These are phyloP conservation scores for Plebejus anna DNA, from an alignment of 2,888 invertebrate genomes.

Conservation along the genomic window DNA sequence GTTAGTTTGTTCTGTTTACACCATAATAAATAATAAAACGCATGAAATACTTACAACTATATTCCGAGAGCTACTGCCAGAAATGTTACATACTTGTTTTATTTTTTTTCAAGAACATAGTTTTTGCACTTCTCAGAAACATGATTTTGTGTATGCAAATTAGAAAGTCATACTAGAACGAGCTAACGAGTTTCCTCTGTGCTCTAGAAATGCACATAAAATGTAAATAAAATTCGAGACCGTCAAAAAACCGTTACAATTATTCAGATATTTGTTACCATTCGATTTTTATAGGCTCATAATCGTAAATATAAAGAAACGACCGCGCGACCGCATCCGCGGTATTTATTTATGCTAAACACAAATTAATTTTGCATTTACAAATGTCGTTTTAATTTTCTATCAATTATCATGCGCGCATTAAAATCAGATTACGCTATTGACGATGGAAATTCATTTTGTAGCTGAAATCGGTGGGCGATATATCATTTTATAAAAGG, in stretches of 20 bases:
- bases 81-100: neutral
- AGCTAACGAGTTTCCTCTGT: slow-evolving; percentile 12
- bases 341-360: slow-evolving; percentile 57
- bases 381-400: slow-evolving; percentile 65
- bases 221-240: slow-evolving; percentile 18
- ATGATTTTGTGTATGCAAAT: neutral
- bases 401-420: slow-evolving; percentile 57
- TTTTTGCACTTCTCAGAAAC: neutral
- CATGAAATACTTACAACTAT: slow-evolving; percentile 39
- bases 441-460: slow-evolving; percentile 39
- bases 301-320: slow-evolving; percentile 42
- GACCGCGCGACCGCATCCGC: slow-evolving; percentile 55
- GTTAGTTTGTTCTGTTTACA: slow-evolving; percentile 77
- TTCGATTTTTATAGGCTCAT: slow-evolving; percentile 33
- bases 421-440: slow-evolving; percentile 42
- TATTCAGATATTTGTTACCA: slow-evolving; percentile 19
- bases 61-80: slow-evolving; percentile 10
- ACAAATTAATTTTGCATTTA: slow-evolving; percentile 52
- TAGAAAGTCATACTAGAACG: slow-evolving; percentile 1
- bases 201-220: slow-evolving; percentile 20
- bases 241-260: slow-evolving; percentile 25
- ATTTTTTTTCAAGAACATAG: neutral
- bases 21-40: slow-evolving; percentile 75
- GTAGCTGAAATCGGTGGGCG: slow-evolving; percentile 44
- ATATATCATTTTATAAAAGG: slow-evolving; percentile 67